A percentile compares a stretch with the other conserved stretches of the same genome.
phyloP scores from a whole-genome alignment of 2,113 vertebrate species.

The Microcebus griseorufus region DNA sequence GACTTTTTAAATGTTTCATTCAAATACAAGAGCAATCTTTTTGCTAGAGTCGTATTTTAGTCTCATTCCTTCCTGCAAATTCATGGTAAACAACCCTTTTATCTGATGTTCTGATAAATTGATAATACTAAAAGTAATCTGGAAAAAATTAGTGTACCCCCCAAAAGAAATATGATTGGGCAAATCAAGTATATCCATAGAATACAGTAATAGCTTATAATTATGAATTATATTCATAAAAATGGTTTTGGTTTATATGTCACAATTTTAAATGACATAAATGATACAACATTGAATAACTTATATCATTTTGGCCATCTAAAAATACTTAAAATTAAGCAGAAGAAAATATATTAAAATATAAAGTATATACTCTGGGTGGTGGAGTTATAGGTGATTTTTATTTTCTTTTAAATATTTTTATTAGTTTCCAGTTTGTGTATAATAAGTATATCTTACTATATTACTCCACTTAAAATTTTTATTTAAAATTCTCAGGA shows the following conservation, averaged over 20 bases:
- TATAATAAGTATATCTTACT: not conserved
- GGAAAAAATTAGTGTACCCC: not conserved
- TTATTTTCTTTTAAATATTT: slow-evolving; percentile 11
- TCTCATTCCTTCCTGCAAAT: not conserved
- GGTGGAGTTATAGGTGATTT: not conserved
- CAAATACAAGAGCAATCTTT: not conserved
- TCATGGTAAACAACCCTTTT: not conserved
- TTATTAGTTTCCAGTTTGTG: not conserved
- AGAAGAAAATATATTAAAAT: not conserved
- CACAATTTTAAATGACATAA: not conserved
- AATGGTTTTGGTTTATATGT: not conserved
- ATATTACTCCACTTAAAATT: slow-evolving; percentile 1
- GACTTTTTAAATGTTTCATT: not conserved
- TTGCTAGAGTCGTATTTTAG: not conserved
- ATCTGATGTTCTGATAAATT: not conserved
- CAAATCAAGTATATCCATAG: not conserved
- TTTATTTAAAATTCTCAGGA: not conserved
- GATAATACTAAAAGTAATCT: not conserved
- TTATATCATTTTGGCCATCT: not conserved
- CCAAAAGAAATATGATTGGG: not conserved
- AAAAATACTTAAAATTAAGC: not conserved
- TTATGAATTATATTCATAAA: slow-evolving; percentile 30
- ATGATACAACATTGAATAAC: not conserved
- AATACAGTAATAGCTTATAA: not conserved
- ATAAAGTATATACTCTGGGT: not conserved